Evolutionary conservation across 2,113 vertebrate species (phyloP).

Genomic region (Marmota monax): DNA sequence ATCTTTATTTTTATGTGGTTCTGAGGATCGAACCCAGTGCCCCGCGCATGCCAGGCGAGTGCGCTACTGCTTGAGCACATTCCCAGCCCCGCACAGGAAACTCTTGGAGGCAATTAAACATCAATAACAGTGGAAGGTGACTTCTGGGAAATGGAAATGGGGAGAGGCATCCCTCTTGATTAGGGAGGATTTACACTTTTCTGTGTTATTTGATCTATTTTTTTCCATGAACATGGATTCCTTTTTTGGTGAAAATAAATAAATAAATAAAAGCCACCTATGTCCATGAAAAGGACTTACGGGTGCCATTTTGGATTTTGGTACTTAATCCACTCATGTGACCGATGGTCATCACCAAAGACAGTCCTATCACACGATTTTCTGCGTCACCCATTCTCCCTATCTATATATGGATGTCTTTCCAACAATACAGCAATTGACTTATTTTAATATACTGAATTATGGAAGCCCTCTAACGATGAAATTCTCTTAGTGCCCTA

Average conservation of each 20-base stretch:
- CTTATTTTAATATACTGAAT: not conserved
- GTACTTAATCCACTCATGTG: not conserved
- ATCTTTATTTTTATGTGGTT: no score
- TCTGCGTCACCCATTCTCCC: not conserved
- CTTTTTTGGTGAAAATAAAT: not conserved
- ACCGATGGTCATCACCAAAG: rapidly evolving
- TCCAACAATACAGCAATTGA: no score
- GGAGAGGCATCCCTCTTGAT: not conserved
- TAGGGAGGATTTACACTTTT: not conserved
- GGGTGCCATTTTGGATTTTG: not conserved
- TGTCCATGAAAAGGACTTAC: not conserved
- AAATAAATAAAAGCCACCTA: not conserved
- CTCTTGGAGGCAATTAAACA: not conserved
- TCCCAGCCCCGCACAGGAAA: not conserved
- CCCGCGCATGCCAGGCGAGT: no score
- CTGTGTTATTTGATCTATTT: not conserved
- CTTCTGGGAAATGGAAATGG: not conserved
- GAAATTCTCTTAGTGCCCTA: not conserved
- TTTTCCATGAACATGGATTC: not conserved
- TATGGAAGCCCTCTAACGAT: not conserved
- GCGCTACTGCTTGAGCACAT: no score
- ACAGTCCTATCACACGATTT: not conserved
- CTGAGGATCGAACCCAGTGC: no score
- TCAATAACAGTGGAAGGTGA: not conserved
- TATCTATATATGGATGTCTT: rapidly evolving